Percentiles rank a stretch among this genome's conserved stretches.
phyloP scores from a whole-genome alignment of 2,113 vertebrate species.

The Gnathonemus echidnorhynchus region DNA sequence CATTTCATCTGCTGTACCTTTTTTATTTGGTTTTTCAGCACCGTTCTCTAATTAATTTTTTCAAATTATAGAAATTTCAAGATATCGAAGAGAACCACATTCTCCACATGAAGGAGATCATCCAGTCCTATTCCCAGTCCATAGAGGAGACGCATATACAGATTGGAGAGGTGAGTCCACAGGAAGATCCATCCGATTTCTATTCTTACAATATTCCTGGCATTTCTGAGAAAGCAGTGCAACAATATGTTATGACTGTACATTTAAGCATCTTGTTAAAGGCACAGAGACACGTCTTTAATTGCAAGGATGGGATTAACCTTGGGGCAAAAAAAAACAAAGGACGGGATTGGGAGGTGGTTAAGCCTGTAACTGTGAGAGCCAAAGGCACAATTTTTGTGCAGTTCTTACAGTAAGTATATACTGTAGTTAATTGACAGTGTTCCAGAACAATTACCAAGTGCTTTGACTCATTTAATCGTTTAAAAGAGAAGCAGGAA shows the following conservation, averaged over 20 bases:
- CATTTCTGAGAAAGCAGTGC: neutral
- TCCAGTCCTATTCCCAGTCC: constrained; percentile 78
- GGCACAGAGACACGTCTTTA: neutral
- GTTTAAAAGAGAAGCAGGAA: constrained; percentile 47
- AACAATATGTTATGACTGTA: neutral
- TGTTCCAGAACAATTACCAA: constrained; percentile 46
- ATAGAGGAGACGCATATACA: constrained; percentile 86
- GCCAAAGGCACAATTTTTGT: neutral
- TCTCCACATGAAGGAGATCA: constrained; percentile 89
- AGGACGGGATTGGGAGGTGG: neutral
- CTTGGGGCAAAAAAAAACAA: neutral
- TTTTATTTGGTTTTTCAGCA: neutral
- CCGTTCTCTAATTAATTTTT: neutral
- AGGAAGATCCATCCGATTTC: neutral
- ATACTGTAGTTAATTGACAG: constrained; percentile 30
- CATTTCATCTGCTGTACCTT: neutral
- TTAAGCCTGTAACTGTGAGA: neutral
- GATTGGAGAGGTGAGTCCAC: constrained; percentile 79
- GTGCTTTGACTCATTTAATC: constrained; percentile 51
- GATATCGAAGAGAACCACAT: constrained; percentile 93
- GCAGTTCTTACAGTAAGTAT: neutral
- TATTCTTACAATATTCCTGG: neutral
- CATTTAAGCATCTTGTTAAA: neutral
- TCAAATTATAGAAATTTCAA: constrained; percentile 82
- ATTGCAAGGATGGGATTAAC: neutral